Base-by-base conservation (phyloP, 64 coral and sea anemone genomes). In the Acropora tenuis region DNA sequence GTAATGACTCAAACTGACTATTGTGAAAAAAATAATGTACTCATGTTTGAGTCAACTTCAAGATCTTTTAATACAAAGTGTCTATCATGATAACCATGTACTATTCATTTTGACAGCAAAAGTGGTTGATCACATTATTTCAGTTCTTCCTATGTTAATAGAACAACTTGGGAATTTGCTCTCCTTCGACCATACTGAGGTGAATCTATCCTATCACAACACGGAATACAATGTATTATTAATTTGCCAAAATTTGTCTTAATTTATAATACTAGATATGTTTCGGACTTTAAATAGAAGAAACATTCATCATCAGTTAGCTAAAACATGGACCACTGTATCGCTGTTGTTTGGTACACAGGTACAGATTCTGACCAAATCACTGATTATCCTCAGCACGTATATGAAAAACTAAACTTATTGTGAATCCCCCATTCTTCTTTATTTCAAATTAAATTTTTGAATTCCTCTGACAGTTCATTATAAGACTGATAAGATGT, bases 401-500 rank as follows among this genome's bases (percentile, higher is more conserved):
- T 13, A 80, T 19, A 90, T 90, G 78, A 71, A 90, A 82, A 57
- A 76, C 88, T 89, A 73, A 96, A 88, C 92, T 81, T 19, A 80
- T 96, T 63, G 82, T 88, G 69, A 92, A 92, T 30, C 11, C 90
- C 73, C 91, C 91, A 96, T 59, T 80, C 76, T 47, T 84, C 43
- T 43, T 88, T 61, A 44, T 87, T 86, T 43, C 63, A 78, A 88
- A 95, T 44, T 43, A 91, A 49, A 77, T 87, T 95, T 49, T 77
- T 77, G 74, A 95, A 92, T 53, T 95, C 83, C 86, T 92, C 94
- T 88, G 53, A 77, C 9, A 92, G 78, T 52, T 87, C 85, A 48
- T 53, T 80, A 63, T 88, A 92, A 1, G 84, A 84, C 16, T 88
- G 59, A 46, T 95, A 95, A 9, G 94, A 92, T 5, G 50, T 68